Evolutionary conservation across 2,888 invertebrate genomes (phyloP).

Genomic region (Branchellion lobata): DNA sequence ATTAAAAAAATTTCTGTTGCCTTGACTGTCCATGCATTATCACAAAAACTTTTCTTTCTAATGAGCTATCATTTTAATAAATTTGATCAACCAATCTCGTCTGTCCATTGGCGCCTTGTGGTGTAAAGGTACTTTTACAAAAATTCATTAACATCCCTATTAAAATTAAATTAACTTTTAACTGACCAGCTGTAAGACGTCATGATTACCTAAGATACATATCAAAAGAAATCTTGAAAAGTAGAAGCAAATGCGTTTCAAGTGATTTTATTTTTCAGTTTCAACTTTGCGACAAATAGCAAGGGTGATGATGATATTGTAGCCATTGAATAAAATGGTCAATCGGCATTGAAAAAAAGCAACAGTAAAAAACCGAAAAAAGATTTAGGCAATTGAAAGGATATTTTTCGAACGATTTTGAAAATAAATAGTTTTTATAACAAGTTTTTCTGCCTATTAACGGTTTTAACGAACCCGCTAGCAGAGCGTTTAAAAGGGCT

Average conservation of each 20-base stretch:
- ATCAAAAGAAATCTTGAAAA: conserved; percentile 15
- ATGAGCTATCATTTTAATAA: no score
- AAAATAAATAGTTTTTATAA: neutral
- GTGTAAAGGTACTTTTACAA: no score
- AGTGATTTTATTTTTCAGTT: neutral
- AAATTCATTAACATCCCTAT: neutral
- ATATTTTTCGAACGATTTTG: neutral
- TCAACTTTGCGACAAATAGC: conserved; percentile 1
- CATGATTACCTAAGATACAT: conserved; percentile 43
- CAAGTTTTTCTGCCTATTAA: neutral
- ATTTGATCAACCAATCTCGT: no score
- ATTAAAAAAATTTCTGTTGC: neutral
- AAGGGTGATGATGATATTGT: neutral
- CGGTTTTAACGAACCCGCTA: conserved; percentile 16
- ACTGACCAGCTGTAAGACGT: conserved; percentile 31
- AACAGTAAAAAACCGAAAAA: no score
- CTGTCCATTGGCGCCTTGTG: no score
- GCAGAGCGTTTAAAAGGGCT: neutral
- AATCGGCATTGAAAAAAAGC: no score
- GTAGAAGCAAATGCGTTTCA: neutral
- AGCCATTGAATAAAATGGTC: no score
- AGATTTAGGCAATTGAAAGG: neutral
- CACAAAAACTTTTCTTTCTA: no score
- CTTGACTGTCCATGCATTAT: neutral
- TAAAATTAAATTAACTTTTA: conserved; percentile 23